Evolutionary conservation across 1,140 invertebrate genomes (phyloP), one percentile per base, ranked within the genome.

Genomic region (Triops longicaudatus): DNA sequence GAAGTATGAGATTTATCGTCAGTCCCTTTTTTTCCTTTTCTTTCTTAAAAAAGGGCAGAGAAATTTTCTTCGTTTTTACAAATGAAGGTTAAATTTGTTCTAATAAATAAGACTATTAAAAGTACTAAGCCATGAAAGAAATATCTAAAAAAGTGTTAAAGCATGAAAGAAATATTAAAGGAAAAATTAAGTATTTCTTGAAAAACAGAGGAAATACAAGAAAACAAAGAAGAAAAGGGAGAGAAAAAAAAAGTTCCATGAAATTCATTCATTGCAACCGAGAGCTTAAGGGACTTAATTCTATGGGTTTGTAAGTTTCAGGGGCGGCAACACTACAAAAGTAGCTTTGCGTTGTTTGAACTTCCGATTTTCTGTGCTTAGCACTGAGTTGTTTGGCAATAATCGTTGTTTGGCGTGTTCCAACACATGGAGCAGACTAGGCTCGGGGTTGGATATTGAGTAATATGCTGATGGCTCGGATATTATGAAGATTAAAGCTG

Each of bases 1-100:
- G n/a, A 63, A 63, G 50, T 22, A 63, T 63, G 17, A 63, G 50
- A 63, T 63, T 63, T 63, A 63, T 63, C 50, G 50, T 63, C 50
- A 37, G 7, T 37, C 31, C 7, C 7, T 7, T 37, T 37, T 37
- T 37, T 7, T 37, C 7, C 2, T 37, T 37, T 37, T 37, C 31
- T 37, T 37, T 37, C 2, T 37, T 2, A 37, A 37, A 37, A 37
- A 7, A 7, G n/a, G n/a, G n/a, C n/a, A n/a, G n/a, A n/a, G n/a
- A n/a, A n/a, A n/a, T n/a, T n/a, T n/a, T n/a, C n/a, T n/a, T n/a
- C n/a, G n/a, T n/a, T n/a, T n/a, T n/a, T n/a, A n/a, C n/a, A n/a
- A n/a, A n/a, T n/a, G n/a, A n/a, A n/a, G n/a, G n/a, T n/a, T n/a
- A n/a, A n/a, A n/a, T n/a, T n/a, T n/a, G n/a, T n/a, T n/a, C n/a